Evolutionary conservation across 2,797 vertebrate species (phyloP).

Genomic region (Acipenser ruthenus): DNA sequence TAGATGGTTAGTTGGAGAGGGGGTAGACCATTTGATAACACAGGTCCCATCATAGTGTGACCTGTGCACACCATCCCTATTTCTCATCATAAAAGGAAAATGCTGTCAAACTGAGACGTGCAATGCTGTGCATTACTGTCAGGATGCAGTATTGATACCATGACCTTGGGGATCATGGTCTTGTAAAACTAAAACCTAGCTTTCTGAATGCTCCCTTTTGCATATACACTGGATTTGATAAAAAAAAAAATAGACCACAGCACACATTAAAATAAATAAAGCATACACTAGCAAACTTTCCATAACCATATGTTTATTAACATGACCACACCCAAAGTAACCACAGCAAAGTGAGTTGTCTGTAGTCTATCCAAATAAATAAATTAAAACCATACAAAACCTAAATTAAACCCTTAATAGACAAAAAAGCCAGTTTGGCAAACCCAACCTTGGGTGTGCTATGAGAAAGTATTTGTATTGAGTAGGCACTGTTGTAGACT

Average conservation of each 20-base stretch:
- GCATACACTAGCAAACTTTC: background rate
- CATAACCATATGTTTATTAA: background rate
- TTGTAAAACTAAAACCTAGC: background rate
- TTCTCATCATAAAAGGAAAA: no score
- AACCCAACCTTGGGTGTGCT: background rate
- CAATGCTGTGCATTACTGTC: no score
- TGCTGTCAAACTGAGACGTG: no score
- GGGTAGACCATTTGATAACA: no score
- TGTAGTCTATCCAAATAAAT: background rate
- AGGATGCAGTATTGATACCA: no score
- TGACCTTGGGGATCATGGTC: no score
- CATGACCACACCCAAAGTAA: background rate
- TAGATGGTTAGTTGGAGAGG: no score
- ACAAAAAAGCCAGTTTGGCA: constrained; percentile 2
- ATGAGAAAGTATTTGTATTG: background rate
- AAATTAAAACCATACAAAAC: background rate
- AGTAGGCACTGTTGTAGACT: constrained; percentile 3
- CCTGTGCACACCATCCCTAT: no score
- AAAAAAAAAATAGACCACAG: background rate
- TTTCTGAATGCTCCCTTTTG: no score
- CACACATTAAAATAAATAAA: background rate
- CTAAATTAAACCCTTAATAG: background rate
- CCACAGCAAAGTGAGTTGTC: background rate
- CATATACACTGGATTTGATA: no score
- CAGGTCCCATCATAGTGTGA: no score